Conservation (phyloP, 2,797 vertebrate species). For the Epinephelus malabaricus region DNA sequence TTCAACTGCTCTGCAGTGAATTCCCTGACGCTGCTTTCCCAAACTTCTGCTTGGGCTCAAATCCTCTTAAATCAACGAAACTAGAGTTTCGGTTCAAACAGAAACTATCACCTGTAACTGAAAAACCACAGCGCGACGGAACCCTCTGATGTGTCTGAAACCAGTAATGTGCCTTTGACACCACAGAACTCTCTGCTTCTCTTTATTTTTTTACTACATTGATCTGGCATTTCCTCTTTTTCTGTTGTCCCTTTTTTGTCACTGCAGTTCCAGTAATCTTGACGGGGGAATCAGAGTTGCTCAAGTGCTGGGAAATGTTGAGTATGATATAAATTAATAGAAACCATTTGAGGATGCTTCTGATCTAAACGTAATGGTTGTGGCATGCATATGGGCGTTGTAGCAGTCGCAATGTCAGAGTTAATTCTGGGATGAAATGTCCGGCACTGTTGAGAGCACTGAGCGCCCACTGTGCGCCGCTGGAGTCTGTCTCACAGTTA, state of each 20-base stretch:
- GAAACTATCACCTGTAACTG: constrained; percentile 38
- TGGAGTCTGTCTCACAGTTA: constrained; percentile 2
- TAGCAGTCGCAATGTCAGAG: constrained; percentile 6
- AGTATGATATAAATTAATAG: neutral
- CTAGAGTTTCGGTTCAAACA: constrained; percentile 16
- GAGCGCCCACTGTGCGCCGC: neutral
- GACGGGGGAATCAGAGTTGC: neutral
- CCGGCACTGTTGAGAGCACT: constrained; percentile 7
- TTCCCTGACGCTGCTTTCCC: constrained; percentile 26
- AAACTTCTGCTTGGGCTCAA: neutral
- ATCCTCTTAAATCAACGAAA: constrained; percentile 14
- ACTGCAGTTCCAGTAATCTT: constrained; percentile 37
- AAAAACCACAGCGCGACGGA: constrained; percentile 15
- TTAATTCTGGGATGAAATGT: constrained; percentile 24
- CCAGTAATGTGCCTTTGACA: neutral
- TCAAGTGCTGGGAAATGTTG: constrained; percentile 30
- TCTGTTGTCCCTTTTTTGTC: neutral
- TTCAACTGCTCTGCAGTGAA: neutral
- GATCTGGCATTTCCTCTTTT: constrained; percentile 50
- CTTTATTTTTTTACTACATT: neutral
- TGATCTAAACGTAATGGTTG: neutral
- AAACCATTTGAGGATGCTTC: neutral
- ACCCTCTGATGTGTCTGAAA: constrained; percentile 19
- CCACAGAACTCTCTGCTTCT: constrained; percentile 19
- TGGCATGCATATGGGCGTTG: neutral